phyloP scores from a whole-genome alignment of 2,888 invertebrate species.

The Augochlorella aurata region DNA sequence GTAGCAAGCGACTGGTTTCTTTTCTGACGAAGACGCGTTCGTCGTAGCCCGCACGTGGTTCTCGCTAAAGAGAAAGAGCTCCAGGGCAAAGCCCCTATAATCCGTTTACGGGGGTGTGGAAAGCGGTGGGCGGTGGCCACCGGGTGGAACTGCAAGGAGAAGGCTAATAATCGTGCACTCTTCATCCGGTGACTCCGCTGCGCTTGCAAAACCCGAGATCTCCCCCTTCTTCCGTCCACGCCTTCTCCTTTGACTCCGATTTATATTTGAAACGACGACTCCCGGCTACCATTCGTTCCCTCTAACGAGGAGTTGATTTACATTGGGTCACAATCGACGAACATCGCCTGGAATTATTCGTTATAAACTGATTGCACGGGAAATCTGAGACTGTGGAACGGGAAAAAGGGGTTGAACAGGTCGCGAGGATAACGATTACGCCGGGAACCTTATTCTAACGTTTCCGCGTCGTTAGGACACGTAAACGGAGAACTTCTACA shows the following conservation, averaged over 20 bases:
- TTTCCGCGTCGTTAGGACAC: not conserved
- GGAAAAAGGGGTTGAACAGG: not conserved
- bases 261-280: slow-evolving; percentile 36
- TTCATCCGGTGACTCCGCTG: slow-evolving; percentile 54
- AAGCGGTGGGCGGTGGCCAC: not conserved
- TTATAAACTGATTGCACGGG: slow-evolving; percentile 44
- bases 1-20: slow-evolving; percentile 39
- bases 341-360: slow-evolving; percentile 43
- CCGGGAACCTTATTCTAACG: not conserved
- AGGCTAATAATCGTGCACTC: slow-evolving; percentile 62
- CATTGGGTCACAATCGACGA: slow-evolving; percentile 16
- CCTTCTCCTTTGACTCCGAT: not conserved
- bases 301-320: slow-evolving; percentile 38
- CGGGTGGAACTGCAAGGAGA: slow-evolving; percentile 40
- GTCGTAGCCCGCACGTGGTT: slow-evolving; percentile 24
- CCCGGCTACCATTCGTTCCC: slow-evolving; percentile 16
- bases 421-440: not conserved
- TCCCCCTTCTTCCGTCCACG: not conserved
- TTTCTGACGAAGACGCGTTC: slow-evolving; percentile 22
- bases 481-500: not conserved
- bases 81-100: slow-evolving; percentile 54
- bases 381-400: slow-evolving; percentile 13
- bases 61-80: slow-evolving; percentile 44
- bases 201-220: slow-evolving; percentile 50
- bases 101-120: slow-evolving; percentile 52